Evolutionary conservation across 2,113 vertebrate species (phyloP).

Genomic region (Scomber japonicus): DNA sequence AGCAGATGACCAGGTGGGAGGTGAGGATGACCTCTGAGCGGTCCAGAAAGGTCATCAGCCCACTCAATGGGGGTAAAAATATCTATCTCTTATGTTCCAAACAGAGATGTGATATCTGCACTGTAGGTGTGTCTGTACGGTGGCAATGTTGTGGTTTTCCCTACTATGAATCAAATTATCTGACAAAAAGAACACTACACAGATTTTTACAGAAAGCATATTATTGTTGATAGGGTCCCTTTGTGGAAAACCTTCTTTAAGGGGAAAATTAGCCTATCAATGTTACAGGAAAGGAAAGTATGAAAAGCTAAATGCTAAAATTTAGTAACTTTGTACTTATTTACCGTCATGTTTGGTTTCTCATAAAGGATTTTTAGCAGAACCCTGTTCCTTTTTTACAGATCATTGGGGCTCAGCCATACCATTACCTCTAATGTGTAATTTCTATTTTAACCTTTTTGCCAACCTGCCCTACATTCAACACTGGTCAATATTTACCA

Average conservation of each 20-base stretch:
- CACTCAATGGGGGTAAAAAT: not conserved
- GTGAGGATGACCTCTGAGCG: constrained; percentile 47
- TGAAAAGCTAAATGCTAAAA: constrained; percentile 25
- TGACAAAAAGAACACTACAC: constrained; percentile 8
- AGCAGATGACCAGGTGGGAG: constrained; percentile 56
- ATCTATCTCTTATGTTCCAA: not conserved
- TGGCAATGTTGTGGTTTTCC: not conserved
- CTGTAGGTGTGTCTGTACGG: constrained; percentile 2
- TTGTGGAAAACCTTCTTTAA: constrained; percentile 27
- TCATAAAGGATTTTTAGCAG: not conserved
- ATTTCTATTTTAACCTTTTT: constrained; percentile 32
- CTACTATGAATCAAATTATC: constrained; percentile 7
- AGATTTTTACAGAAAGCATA: constrained; percentile 24
- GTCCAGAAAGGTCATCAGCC: constrained; percentile 49
- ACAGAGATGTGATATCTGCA: not conserved
- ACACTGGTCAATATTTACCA: constrained; percentile 72
- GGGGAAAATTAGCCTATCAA: constrained; percentile 4
- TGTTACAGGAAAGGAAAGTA: constrained; percentile 2
- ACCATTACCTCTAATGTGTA: not conserved
- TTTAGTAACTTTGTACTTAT: not conserved
- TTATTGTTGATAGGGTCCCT: constrained; percentile 22
- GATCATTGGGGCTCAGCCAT: not conserved
- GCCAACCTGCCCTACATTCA: constrained; percentile 29
- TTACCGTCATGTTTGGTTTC: constrained; percentile 1
- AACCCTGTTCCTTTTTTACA: not conserved